Evolutionary conservation across 2,888 invertebrate species (phyloP), one percentile per base, ranked within the genome.

Genomic region (Drosophila pegasa): DNA sequence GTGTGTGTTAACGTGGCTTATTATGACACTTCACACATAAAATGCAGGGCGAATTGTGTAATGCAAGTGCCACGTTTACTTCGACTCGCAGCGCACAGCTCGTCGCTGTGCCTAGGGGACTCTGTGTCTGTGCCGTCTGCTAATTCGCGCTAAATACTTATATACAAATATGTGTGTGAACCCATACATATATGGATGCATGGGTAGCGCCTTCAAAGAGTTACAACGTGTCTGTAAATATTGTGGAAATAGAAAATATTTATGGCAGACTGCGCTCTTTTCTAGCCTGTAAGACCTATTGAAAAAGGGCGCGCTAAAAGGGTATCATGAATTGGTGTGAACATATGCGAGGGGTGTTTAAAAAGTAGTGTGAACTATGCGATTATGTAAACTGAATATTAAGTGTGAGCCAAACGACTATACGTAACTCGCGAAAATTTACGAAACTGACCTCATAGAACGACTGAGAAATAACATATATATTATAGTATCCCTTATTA

Each of bases 21-120:
- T 87, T 75, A 81, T 76, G 71, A 64, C 72, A 82, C 88, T 85
- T 89, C 76, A 79, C 77, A 71, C 77, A 69, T 74, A 68, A 78
- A 89, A 87, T 72, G 35, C 52, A 62, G 63, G 76, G 86, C 77
- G 88, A 87, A 88, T 84, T 81, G 80, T 77, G 66, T 70, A 69
- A 52, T 66, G 72, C 70, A 80, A 87, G 77, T 62, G 58, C 29
- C 62, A 43, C 84, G 63, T 80, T 88, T 83, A 70, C 40, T 40
- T 40, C 40, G 38, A 38, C 33, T 38, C 14, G 40, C 9, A 37
- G 37, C 38, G 8, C 25, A 16, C 8, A 75, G 88, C 69, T 77
- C 47, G 55, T 50, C 47, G n/a, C 29, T 35, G 57, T 56, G 58
- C 47, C 35, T 63, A 52, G 51, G 31, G 16, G 55, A 41, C 45